Evolutionary conservation across 2,888 invertebrate genomes (phyloP).

Genomic region (Cabera pusaria): DNA sequence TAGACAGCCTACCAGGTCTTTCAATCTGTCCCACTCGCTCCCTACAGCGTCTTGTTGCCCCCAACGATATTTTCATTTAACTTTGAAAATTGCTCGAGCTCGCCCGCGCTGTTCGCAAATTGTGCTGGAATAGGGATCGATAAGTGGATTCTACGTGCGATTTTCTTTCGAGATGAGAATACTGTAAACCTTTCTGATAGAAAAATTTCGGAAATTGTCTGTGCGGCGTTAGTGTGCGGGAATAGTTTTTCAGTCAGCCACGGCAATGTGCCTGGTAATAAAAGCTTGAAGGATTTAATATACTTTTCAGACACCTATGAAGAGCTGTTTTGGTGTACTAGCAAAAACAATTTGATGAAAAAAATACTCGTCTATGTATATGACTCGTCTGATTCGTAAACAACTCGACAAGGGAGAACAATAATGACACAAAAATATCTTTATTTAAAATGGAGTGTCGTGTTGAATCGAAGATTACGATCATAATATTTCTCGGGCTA

Average conservation of each 20-base stretch:
- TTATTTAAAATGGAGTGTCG: too few relatives aligned
- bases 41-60: conserved; percentile 44
- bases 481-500: conserved; percentile 67
- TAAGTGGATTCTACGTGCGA: conserved; percentile 78
- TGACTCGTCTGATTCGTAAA: conserved; percentile 19
- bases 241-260: conserved; percentile 28
- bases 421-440: conserved; percentile 57
- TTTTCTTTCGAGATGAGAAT: conserved; percentile 72
- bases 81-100: conserved; percentile 76
- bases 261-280: too few relatives aligned
- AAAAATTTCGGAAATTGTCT: conserved; percentile 80
- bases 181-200: conserved; percentile 76
- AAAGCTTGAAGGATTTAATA: too few relatives aligned
- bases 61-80: conserved; percentile 80
- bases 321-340: too few relatives aligned
- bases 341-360: too few relatives aligned
- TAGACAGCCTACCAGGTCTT: too few relatives aligned
- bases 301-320: too few relatives aligned
- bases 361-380: too few relatives aligned
- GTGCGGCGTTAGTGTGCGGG: conserved; percentile 23
- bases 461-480: conserved; percentile 69
- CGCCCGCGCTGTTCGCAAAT: conserved; percentile 72
- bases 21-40: too few relatives aligned
- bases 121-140: conserved; percentile 79
- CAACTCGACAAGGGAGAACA: conserved; percentile 21